Evolutionary conservation across 2,888 invertebrate genomes (phyloP).

Genomic region (Craniophora ligustri): DNA sequence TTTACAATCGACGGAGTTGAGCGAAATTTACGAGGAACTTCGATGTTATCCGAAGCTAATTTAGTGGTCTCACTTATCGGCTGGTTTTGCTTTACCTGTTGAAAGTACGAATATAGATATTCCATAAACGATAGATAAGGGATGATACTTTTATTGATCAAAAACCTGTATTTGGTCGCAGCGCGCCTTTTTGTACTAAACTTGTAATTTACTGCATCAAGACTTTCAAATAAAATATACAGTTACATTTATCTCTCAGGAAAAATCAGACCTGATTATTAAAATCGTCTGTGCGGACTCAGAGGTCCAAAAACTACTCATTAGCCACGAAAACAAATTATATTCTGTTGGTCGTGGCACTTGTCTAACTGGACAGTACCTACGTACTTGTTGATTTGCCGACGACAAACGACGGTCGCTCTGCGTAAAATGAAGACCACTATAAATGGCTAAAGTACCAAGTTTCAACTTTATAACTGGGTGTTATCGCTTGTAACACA

Average conservation of each 20-base stretch:
- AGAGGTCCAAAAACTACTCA: too few species aligned
- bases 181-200: not conserved
- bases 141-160: conserved; percentile 13
- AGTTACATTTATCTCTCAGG: too few species aligned
- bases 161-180: not conserved
- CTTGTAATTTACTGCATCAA: too few species aligned
- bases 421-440: not conserved
- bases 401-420: not conserved
- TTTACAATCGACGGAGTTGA: conserved; percentile 63
- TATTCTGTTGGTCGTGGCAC: too few species aligned
- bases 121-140: conserved; percentile 12
- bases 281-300: too few species aligned
- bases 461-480: not conserved
- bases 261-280: too few species aligned
- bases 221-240: too few species aligned
- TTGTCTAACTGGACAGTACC: too few species aligned
- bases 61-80: conserved; percentile 58
- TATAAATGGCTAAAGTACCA: not conserved
- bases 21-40: conserved; percentile 65
- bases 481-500: not conserved
- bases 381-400: conserved; percentile 6
- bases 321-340: too few species aligned
- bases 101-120: conserved; percentile 48
- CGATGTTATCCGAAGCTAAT: conserved; percentile 66
- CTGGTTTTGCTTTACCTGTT: conserved; percentile 60